Evolutionary conservation across 2,797 vertebrate genomes (phyloP).

Genomic region (Podarcis lilfordi): DNA sequence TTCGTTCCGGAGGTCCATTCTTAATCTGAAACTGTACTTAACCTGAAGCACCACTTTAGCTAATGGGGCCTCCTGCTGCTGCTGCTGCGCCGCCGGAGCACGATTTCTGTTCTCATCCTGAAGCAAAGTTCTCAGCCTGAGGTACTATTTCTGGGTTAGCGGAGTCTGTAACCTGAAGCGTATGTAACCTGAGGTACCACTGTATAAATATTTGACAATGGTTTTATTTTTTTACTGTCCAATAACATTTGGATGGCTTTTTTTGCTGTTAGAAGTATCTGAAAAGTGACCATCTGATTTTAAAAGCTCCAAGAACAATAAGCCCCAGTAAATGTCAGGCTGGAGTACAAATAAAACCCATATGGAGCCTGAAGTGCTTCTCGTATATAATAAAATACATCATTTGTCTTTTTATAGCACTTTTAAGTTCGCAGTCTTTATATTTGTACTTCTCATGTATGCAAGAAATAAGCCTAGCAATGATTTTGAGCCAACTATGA

Average conservation of each 20-base stretch:
- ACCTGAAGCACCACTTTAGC: no score
- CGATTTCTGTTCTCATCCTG: no score
- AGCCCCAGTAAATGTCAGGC: slow-evolving; percentile 18
- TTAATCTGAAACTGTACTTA: no score
- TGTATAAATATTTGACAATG: not conserved
- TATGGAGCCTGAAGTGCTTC: not conserved
- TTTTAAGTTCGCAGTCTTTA: not conserved
- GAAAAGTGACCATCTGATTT: not conserved
- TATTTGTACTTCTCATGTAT: not conserved
- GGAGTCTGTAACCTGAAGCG: no score
- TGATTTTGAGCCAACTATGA: not conserved
- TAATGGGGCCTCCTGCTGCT: no score
- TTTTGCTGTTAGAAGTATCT: not conserved
- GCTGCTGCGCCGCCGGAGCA: no score
- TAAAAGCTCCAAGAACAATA: not conserved
- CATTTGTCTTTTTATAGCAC: not conserved
- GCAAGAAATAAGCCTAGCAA: not conserved
- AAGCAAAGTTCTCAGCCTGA: no score
- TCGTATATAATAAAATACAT: not conserved
- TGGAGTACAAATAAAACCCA: not conserved
- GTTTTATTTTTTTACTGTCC: not conserved
- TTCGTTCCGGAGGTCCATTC: no score
- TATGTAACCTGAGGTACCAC: no score
- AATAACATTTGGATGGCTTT: accelerated
- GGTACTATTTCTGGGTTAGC: no score